Conservation (phyloP, 2,113 vertebrate species). For the Grammomys surdaster region DNA sequence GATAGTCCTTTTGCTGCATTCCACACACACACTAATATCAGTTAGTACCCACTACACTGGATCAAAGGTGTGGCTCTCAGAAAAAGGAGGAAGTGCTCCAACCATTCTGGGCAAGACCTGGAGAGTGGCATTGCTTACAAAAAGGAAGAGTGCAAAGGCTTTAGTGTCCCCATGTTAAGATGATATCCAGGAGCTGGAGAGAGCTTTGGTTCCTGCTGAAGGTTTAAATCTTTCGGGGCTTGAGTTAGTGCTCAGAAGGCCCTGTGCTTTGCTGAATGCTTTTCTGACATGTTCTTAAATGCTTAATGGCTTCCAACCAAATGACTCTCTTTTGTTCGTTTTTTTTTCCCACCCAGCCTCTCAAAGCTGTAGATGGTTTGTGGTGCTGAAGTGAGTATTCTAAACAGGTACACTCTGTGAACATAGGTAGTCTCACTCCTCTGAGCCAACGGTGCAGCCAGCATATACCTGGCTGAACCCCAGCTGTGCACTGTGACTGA, state of each 20-base stretch:
- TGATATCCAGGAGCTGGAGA: neutral
- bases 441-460: neutral
- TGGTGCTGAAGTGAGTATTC: neutral
- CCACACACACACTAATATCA: neutral
- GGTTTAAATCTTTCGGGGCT: accelerated
- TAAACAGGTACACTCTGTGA: neutral
- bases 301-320: neutral
- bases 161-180: accelerated
- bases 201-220: neutral
- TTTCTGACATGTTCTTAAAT: neutral
- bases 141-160: neutral
- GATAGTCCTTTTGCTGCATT: neutral
- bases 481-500: neutral
- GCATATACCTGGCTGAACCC: neutral
- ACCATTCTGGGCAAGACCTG: neutral
- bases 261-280: neutral
- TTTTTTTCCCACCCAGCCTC: neutral
- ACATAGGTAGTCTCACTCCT: neutral
- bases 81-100: neutral
- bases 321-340: neutral
- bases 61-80: neutral
- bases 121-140: too few species aligned
- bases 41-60: neutral
- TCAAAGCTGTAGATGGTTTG: neutral
- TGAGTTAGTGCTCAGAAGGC: accelerated